Evolutionary conservation across 2,113 vertebrate species (phyloP), one percentile per base, ranked within the genome.

Genomic region (Pardalotus punctatus): DNA sequence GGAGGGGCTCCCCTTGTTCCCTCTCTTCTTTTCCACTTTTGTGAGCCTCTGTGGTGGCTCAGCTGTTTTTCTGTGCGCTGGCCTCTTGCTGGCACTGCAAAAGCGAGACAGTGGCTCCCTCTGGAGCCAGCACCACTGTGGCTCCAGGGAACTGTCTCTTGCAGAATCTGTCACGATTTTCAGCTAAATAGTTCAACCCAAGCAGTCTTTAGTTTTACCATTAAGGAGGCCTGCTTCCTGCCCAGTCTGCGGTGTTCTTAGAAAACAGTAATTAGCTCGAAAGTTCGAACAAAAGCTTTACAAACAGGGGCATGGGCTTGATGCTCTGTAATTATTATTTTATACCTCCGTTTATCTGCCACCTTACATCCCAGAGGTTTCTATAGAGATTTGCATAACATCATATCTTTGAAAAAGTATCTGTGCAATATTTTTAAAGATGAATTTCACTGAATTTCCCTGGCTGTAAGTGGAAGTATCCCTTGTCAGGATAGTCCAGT

Each of bases 51-150:
- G 56, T 56, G 60, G 35, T 54, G 45, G 31, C 17, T 9, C 45
- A 64, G 66, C 51, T 17, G 56, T 5, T 79, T 36, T 23, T 25
- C n/a, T 64, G 9, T 14, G 25, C 9, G 7, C 65, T 33, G 73
- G 86, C 20, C 51, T 90, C 66, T 83, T n/a, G 53, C 88, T 92
- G 83, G 61, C 70, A 56, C 81, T 33, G 64, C 86, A 97, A 97
- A 97, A 62, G 53, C 67, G 5, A 91, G 96, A 19, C 69, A 48
- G 95, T 79, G 92, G 95, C 97, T 95, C 97, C 97, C 96, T 96
- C 97, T 97, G 95, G 97, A 97, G 97, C 83, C 96, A 58, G 80
- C 65, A 71, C 31, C 51, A 1, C 56, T 36, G 20, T 66, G 73
- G 35, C 88, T 96, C 80, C 87, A 23, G 90, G 48, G 86, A 61